These are phyloP conservation scores for Ophioninae sp. DNA, from an alignment of 2,888 invertebrate genomes.

Conservation along the genomic window DNA sequence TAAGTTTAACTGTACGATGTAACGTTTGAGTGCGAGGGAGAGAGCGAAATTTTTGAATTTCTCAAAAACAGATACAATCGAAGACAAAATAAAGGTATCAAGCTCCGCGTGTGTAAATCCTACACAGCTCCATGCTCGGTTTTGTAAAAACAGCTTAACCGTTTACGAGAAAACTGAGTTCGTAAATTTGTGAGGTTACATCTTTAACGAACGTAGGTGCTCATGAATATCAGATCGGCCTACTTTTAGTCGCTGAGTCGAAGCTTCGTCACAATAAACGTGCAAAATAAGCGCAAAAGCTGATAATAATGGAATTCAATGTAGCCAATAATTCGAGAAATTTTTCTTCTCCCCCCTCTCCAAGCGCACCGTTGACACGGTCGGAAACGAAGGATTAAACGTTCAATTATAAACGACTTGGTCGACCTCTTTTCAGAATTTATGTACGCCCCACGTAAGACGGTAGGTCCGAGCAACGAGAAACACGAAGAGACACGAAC, in stretches of 20 bases:
- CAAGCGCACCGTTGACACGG: too few species aligned
- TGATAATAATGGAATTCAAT: neutral
- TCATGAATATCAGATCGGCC: neutral
- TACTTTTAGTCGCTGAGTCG: neutral
- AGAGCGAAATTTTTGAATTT: too few species aligned
- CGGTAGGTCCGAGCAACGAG: constrained; percentile 21
- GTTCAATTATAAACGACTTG: constrained; percentile 17
- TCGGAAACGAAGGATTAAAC: constrained; percentile 1
- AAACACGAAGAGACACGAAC: constrained; percentile 31
- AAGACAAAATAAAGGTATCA: too few species aligned
- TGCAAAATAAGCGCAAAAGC: neutral
- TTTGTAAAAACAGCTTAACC: too few species aligned
- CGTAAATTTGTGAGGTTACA: too few species aligned
- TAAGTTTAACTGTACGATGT: too few species aligned
- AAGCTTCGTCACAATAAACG: neutral
- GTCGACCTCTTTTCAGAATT: constrained; percentile 47
- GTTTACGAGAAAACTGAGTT: too few species aligned
- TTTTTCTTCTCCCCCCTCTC: neutral
- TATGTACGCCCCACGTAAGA: constrained; percentile 46
- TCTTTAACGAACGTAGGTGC: neutral
- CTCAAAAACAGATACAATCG: too few species aligned
- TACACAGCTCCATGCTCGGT: too few species aligned
- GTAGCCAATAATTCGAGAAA: neutral
- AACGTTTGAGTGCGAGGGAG: too few species aligned
- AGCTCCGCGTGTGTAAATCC: too few species aligned